Evolutionary conservation across 2,797 vertebrate species (phyloP).

Genomic region (Ctenosaura bakeri): DNA sequence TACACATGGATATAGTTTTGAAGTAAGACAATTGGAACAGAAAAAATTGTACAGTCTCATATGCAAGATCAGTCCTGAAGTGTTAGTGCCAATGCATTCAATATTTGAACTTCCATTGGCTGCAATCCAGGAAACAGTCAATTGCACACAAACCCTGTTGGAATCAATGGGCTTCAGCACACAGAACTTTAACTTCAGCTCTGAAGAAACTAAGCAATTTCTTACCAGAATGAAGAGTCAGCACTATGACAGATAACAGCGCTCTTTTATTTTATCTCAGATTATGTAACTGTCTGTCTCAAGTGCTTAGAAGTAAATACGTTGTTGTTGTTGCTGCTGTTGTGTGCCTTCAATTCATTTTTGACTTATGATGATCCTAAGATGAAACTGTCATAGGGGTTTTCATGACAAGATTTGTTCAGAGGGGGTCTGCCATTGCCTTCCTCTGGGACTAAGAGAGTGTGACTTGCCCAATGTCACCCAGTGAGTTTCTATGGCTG

Average conservation of each 20-base stretch:
- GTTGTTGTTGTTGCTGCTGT: neutral
- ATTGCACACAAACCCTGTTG: neutral
- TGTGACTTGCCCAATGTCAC: no score
- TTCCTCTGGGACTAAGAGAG: no score
- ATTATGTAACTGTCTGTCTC: neutral
- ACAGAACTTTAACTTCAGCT: neutral
- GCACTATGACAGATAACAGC: neutral
- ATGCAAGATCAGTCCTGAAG: neutral
- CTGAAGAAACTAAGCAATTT: slow-evolving; percentile 3
- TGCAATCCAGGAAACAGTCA: neutral
- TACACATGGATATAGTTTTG: neutral
- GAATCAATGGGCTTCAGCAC: neutral
- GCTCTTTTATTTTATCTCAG: slow-evolving; percentile 7
- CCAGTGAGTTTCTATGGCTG: no score
- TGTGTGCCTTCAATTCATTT: no score
- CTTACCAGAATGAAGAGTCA: neutral
- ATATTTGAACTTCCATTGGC: slow-evolving; percentile 13
- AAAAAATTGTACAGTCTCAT: neutral
- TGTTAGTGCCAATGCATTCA: neutral
- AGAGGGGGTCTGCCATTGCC: no score
- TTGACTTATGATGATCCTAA: no score
- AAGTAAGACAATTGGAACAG: neutral
- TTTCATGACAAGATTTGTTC: no score
- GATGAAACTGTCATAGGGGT: no score
- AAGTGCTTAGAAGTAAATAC: neutral